These are phyloP conservation scores for Ophraella communa DNA, from an alignment of 2,888 invertebrate species.

Conservation along the genomic window DNA sequence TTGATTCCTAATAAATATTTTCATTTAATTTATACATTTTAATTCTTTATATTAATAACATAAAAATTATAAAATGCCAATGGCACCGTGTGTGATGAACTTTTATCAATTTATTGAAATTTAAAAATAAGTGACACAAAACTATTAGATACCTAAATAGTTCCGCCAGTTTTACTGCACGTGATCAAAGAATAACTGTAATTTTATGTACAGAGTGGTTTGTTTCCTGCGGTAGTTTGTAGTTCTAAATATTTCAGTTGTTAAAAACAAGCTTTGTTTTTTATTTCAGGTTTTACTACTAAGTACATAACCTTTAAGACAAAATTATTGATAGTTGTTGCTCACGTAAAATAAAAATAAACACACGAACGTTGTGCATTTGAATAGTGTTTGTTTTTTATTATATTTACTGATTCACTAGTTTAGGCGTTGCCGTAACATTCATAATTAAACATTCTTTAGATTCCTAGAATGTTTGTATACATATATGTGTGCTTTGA, in stretches of 20 bases:
- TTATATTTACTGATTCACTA: conserved; percentile 5
- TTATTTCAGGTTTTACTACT: background rate
- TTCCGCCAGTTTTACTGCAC: background rate
- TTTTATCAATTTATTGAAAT: too few species aligned
- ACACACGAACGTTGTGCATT: conserved; percentile 3
- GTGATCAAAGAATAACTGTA: background rate
- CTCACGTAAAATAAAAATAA: background rate
- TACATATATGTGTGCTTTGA: background rate
- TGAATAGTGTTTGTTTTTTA: conserved; percentile 1
- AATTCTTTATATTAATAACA: too few species aligned
- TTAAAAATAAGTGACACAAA: too few species aligned
- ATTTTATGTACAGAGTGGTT: too few species aligned
- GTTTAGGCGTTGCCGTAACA: background rate
- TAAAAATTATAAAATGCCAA: too few species aligned
- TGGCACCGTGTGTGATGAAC: too few species aligned
- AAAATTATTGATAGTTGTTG: background rate
- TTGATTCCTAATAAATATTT: too few species aligned
- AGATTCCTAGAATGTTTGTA: background rate
- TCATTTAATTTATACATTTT: too few species aligned
- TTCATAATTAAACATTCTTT: background rate
- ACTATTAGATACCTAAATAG: too few species aligned
- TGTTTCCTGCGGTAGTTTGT: too few species aligned
- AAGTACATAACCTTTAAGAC: background rate
- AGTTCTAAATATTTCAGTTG: too few species aligned
- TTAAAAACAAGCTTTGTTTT: background rate